Conservation (phyloP, 2,888 invertebrate species). For the Seladonia tumulorum region DNA sequence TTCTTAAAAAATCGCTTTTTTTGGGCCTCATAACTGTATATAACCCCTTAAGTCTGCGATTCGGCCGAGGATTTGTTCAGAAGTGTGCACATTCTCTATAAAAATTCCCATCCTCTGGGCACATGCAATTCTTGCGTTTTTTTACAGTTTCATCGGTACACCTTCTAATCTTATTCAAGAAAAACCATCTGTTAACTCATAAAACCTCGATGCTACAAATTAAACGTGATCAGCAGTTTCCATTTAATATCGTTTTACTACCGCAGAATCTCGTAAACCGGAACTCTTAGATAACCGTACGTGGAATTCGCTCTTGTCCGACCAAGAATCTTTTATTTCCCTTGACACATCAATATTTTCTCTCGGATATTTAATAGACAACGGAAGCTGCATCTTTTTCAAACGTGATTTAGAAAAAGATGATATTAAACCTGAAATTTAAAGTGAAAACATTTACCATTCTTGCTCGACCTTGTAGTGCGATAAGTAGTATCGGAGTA, state of each 20-base stretch:
- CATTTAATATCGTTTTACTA: slow-evolving; percentile 10
- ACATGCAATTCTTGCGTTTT: not conserved
- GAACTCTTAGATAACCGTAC: not conserved
- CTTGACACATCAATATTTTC: not conserved
- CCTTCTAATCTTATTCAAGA: not conserved
- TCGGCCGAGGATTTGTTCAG: not conserved
- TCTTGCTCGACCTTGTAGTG: not conserved
- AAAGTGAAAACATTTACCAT: not conserved
- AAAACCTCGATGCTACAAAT: slow-evolving; percentile 12
- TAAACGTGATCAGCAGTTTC: slow-evolving; percentile 18
- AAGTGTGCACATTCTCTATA: not conserved
- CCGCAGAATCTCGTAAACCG: slow-evolving; percentile 11
- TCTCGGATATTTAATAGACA: not conserved
- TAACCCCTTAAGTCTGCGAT: not conserved
- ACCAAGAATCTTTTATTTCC: not conserved
- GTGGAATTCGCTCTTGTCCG: not conserved
- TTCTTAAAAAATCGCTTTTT: too few relatives aligned
- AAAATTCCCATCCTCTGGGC: not conserved
- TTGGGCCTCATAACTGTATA: too few relatives aligned
- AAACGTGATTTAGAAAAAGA: not conserved
- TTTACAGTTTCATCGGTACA: not conserved
- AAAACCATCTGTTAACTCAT: not conserved
- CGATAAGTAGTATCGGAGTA: not conserved
- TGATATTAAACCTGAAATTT: not conserved
- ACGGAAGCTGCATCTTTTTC: not conserved